Percentiles rank a stretch among this genome's conserved stretches.
These are phyloP conservation scores for Crematogaster levior DNA, from an alignment of 2,888 invertebrate genomes.

Conservation along the genomic window DNA sequence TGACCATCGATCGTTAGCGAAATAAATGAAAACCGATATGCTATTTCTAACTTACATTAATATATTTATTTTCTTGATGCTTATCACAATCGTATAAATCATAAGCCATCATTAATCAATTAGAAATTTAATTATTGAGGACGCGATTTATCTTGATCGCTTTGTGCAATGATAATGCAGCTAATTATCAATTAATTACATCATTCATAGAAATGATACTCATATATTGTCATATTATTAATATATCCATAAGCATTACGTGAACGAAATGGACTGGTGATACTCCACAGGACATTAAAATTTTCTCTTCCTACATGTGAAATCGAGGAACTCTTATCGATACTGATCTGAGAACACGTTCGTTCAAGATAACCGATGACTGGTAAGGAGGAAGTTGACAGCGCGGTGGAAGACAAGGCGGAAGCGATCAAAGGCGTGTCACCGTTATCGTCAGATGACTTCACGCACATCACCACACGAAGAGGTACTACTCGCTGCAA, in stretches of 20 bases:
- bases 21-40: neutral
- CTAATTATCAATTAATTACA: slow-evolving; percentile 13
- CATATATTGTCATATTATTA: neutral
- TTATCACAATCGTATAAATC: neutral
- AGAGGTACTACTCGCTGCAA: slow-evolving; percentile 74
- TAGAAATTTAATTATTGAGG: slow-evolving; percentile 7
- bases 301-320: neutral
- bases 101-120: neutral
- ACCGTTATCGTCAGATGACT: slow-evolving; percentile 78
- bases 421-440: slow-evolving; percentile 77
- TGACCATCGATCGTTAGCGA: neutral
- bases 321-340: neutral
- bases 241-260: neutral
- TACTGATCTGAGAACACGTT: slow-evolving; percentile 6
- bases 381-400: slow-evolving; percentile 36
- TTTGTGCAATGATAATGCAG: neutral
- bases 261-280: neutral
- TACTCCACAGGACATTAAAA: neutral
- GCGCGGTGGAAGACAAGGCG: slow-evolving; percentile 69
- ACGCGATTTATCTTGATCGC: slow-evolving; percentile 3
- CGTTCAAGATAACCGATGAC: slow-evolving; percentile 23
- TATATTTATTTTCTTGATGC: neutral
- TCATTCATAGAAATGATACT: neutral
- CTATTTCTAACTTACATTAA: neutral
- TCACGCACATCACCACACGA: slow-evolving; percentile 62